Evolutionary conservation across 2,113 vertebrate genomes (phyloP), one percentile per base, ranked within the genome.

Genomic region (Galbula dea): DNA sequence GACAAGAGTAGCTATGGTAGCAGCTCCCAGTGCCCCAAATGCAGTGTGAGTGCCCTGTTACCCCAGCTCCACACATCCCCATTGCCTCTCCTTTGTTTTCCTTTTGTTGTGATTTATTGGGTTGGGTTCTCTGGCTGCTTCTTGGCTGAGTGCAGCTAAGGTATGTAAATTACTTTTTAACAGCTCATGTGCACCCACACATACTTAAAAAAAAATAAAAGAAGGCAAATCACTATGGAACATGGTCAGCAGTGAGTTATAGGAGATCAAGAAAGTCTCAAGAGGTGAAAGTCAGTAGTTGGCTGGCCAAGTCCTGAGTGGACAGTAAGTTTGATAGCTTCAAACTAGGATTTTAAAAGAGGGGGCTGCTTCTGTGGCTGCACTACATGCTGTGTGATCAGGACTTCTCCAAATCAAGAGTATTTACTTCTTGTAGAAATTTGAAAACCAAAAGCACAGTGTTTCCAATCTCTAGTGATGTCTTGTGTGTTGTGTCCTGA

Each of bases 161-260:
- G 89, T 83, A 95, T 89, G 62, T 55, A 94, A 95, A 94, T 83
- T 68, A 69, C 73, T 82, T 93, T 95, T 86, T 81, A 93, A 90
- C 46, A 96, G 83, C 55, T 92, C 86, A 74, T 91, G 78, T 0
- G 13, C 68, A 93, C 55, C 27, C 72, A 67, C 43, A 72, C 51
- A 88, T 68, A 30, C 76, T 87, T 72, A 59, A 73, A 77, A 43
- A 43, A 76, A 34, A 55, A 32, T 29, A 78, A 62, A 62, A 19
- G 22, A 45, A 13, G 7, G 10, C 12, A 73, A 92, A 86, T 65
- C 15, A 43, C 41, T 43, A 43, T 43, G 41, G 41, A 86, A 39
- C 72, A 68, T 43, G 63, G 52, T 88, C 72, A 83, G 23, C 26
- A 73, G 11, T 86, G 83, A 90, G 21, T 88, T 95, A 58, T 0